A percentile compares a stretch with the other conserved stretches of the same genome.
These are phyloP conservation scores for Scyliorhinus canicula DNA, from an alignment of 2,797 vertebrate species.

Conservation along the genomic window DNA sequence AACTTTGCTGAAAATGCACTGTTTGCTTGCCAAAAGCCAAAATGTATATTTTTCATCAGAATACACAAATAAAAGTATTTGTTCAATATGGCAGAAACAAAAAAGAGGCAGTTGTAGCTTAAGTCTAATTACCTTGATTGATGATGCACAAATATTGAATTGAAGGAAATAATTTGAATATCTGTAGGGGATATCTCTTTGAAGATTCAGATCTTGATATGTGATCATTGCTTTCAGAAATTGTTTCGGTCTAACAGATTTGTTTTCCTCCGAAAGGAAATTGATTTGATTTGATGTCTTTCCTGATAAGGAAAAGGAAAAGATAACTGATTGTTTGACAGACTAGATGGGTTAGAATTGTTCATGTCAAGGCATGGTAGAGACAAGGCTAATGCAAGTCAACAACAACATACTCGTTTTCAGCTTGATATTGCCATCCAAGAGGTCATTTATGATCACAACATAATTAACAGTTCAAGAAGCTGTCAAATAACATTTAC, in stretches of 20 bases:
- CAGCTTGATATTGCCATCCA: not conserved
- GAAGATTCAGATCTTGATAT: not conserved
- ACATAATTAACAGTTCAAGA: not conserved
- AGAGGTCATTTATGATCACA: not conserved
- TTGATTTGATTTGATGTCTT: not conserved
- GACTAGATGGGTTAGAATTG: not conserved
- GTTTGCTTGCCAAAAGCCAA: not conserved
- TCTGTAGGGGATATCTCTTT: not conserved
- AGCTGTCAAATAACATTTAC: slow-evolving; percentile 10
- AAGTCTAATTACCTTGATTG: not conserved
- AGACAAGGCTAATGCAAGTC: not conserved
- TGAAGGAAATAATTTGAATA: not conserved
- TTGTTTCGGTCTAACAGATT: not conserved
- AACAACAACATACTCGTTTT: not conserved
- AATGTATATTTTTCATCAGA: not conserved
- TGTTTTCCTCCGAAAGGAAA: not conserved
- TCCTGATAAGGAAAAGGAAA: not conserved
- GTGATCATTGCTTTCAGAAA: not conserved
- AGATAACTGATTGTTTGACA: not conserved
- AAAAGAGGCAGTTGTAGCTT: not conserved
- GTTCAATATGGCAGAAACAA: not conserved
- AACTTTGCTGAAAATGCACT: not conserved
- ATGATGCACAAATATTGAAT: not conserved
- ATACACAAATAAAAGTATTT: not conserved
- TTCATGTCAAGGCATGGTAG: not conserved